Base-by-base conservation (phyloP, 2,888 invertebrate species). In the Acanthoscelides obtectus region DNA sequence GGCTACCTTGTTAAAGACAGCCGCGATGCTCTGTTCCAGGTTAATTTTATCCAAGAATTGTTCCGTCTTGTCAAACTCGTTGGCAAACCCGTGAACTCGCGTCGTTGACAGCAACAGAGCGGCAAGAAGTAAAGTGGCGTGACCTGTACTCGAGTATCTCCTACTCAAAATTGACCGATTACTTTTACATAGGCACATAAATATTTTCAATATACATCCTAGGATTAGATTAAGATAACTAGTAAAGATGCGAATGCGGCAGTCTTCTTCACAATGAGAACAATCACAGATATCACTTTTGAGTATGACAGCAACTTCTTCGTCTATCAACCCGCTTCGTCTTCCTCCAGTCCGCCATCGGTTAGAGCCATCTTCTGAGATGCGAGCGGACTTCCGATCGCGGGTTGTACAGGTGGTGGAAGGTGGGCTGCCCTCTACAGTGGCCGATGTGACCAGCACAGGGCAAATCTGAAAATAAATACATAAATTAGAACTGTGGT, bases 1-100 rank as follows among this genome's bases (percentile, higher is more conserved):
- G 0, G 91, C 91, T 67, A 91, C 91, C 84, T 91, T 91, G 77
- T 90, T 91, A 78, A 92, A 88, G 69, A 92, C 89, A 22, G 91
- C 91, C 6, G 90, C 91, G 64, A 91, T 88, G 81, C 89, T 90
- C 77, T 90, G 89, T 80, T 91, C 91, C 77, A 91, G 83, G 78
- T 89, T 88, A 74, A 90, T 86, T 76, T 89, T 88, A 77, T 90
- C 90, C 70, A 90, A 81, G 79, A 88, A 87, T 70, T 83, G 84
- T 72, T 85, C 85, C 68, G 79, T 81, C 76, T 85, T 85, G 67
- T 86, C 84, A 74, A 84, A 84, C 72, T 84, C 84, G 75, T 82
- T 83, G 63, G 81, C 80, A 75, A 81, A 84, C 12, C 74, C 73
- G 5, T 72, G 25, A 0, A 70, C 76, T 12, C 68, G 64, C 6